phyloP scores from a whole-genome alignment of 2,888 invertebrate genomes.

The Ochropleura plecta region DNA sequence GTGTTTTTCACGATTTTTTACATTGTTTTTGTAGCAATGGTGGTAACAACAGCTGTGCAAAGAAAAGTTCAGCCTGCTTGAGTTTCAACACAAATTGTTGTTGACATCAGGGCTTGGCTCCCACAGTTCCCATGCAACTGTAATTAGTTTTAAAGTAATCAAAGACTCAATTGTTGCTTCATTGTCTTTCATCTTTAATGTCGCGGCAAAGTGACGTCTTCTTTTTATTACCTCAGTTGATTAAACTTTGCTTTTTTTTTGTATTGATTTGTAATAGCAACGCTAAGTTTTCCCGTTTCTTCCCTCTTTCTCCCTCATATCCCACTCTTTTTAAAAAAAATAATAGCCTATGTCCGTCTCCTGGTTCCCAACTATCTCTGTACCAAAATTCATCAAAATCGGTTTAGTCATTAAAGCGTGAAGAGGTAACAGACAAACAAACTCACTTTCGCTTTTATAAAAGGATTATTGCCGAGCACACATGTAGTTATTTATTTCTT shows the following conservation, averaged over 20 bases:
- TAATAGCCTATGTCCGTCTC: no score
- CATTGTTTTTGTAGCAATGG: background rate
- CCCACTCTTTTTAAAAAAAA: no score
- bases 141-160: slow-evolving; percentile 12
- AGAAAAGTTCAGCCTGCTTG: background rate
- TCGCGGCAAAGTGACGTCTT: background rate
- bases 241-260: slow-evolving; percentile 5
- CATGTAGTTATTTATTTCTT: background rate
- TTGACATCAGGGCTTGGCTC: background rate
- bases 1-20: background rate
- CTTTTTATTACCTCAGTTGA: background rate
- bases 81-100: background rate
- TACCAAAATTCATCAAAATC: no score
- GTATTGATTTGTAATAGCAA: no score
- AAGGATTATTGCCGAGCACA: no score
- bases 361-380: no score
- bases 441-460: no score
- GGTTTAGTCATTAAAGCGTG: no score
- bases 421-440: no score
- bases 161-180: background rate
- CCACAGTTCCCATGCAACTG: background rate
- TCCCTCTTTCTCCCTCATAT: no score
- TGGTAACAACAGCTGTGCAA: background rate
- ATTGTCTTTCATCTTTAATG: background rate
- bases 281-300: no score